These are phyloP conservation scores for Colossoma macropomum DNA, from an alignment of 2,113 vertebrate species.

Conservation along the genomic window DNA sequence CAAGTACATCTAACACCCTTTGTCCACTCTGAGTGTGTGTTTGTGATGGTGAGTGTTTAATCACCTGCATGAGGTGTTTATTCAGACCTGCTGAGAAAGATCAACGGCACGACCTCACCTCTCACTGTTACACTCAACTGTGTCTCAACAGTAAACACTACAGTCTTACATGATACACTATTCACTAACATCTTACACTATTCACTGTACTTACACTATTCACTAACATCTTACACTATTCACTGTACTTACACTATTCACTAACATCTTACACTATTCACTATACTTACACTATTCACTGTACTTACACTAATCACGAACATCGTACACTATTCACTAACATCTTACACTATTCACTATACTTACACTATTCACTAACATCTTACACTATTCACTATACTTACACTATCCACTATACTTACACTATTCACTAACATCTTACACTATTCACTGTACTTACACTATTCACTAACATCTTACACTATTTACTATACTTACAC, in stretches of 20 bases:
- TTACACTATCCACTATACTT: no score
- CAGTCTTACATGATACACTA: background rate
- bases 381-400: no score
- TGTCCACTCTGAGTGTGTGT: background rate
- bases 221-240: background rate
- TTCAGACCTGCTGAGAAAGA: background rate
- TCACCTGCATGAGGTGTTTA: constrained; percentile 29
- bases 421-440: no score
- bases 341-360: no score
- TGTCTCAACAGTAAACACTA: no score
- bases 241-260: no score
- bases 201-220: background rate
- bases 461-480: background rate
- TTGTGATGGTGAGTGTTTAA: constrained; percentile 24
- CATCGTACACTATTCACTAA: no score
- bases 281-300: no score
- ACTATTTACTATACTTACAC: background rate
- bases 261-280: background rate
- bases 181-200: background rate
- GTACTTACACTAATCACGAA: no score
- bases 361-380: no score
- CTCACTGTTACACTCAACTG: background rate
- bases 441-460: no score
- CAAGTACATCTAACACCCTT: constrained; percentile 23
- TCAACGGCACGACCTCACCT: background rate